These are phyloP conservation scores for Drosophila fungiperda DNA, from an alignment of 2,888 invertebrate species.

Conservation along the genomic window DNA sequence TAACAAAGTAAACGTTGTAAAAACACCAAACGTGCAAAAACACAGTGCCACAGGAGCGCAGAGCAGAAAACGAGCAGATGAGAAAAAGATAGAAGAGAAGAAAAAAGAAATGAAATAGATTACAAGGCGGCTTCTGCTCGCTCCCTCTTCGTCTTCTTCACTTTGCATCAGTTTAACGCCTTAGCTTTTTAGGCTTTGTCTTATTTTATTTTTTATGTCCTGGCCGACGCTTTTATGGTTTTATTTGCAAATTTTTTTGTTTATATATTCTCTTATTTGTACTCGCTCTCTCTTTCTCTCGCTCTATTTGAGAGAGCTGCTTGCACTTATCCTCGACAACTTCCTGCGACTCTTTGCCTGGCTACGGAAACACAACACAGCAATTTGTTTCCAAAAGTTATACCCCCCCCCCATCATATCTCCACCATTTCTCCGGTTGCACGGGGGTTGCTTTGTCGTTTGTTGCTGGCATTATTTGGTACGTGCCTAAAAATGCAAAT, in stretches of 20 bases:
- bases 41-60: neutral
- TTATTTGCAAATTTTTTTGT: constrained; percentile 64
- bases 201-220: constrained; percentile 50
- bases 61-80: constrained; percentile 4
- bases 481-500: constrained; percentile 74
- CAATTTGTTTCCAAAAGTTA: constrained; percentile 63
- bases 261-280: constrained; percentile 44
- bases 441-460: constrained; percentile 48
- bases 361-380: constrained; percentile 47
- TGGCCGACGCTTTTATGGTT: constrained; percentile 66
- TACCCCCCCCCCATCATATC: neutral
- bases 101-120: constrained; percentile 1
- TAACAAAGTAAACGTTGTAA: constrained; percentile 76
- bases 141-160: constrained; percentile 1
- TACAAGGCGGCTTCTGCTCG: neutral
- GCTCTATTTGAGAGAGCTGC: constrained; percentile 3
- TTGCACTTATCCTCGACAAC: constrained; percentile 50
- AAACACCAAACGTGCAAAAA: constrained; percentile 46
- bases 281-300: neutral
- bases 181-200: constrained; percentile 35
- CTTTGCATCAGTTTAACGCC: constrained; percentile 41
- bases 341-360: constrained; percentile 48
- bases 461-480: constrained; percentile 34
- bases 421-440: neutral
- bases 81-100: constrained; percentile 8